phyloP scores from a whole-genome alignment of 2,113 vertebrate genomes.

The Plestiodon gilberti region DNA sequence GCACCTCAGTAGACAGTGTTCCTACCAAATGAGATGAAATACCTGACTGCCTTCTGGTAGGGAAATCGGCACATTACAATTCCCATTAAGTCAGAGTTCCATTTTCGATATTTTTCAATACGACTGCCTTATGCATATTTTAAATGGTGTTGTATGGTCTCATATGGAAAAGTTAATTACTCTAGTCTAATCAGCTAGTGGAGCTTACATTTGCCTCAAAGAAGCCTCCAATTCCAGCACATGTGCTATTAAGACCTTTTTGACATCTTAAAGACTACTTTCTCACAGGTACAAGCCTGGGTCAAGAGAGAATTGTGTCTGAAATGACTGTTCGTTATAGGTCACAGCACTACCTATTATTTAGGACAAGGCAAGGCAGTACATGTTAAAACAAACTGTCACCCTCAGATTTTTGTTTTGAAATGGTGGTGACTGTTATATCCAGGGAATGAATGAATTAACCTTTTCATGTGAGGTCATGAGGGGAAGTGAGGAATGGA shows the following conservation, averaged over 20 bases:
- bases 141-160: neutral
- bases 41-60: neutral
- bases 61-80: neutral
- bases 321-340: neutral
- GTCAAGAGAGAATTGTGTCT: neutral
- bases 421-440: neutral
- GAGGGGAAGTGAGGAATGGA: no score
- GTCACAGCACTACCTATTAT: neutral
- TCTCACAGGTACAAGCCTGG: neutral
- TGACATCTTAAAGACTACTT: neutral
- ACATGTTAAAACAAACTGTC: neutral
- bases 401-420: neutral
- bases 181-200: neutral
- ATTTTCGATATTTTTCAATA: neutral
- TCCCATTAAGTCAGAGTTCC: neutral
- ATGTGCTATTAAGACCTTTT: neutral
- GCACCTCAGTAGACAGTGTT: neutral
- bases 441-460: neutral
- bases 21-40: slow-evolving; percentile 15
- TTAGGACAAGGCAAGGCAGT: neutral
- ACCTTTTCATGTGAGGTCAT: neutral
- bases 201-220: neutral
- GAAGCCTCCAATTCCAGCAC: neutral
- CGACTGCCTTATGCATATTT: neutral
- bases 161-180: slow-evolving; percentile 1